Base-by-base conservation (phyloP, 2,797 vertebrate species). In the Pantherophis alleghaniensis region DNA sequence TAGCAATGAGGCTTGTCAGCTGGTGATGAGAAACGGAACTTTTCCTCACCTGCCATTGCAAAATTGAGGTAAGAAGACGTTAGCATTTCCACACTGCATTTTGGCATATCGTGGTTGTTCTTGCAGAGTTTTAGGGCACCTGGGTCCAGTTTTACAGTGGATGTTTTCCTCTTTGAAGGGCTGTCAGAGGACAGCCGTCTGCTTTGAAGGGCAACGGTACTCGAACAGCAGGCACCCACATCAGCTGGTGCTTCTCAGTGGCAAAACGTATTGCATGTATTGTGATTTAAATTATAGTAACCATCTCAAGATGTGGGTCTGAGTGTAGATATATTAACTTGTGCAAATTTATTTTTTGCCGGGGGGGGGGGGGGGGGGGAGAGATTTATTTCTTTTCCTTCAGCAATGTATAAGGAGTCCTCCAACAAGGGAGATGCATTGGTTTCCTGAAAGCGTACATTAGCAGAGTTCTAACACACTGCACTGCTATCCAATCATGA, bases 11-110 rank as follows among this genome's bases (percentile, higher is more conserved):
- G 37, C 94, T 94, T 92, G 69, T 93, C 91, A 94, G 90, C 12
- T 87, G 91, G 1, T 88, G 10, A 69, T 47, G 79, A 96, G 94
- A 63, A 90, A 59, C 0, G 94, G 94, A 94, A 47, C n/a, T 7
- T 42, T 42, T 63, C 61, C 13, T 90, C 88, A 42, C 74, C 74
- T 83, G 74, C 91, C 56, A 69, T 88, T 94, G 93, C 0, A 0
- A 94, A 96, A 94, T 92, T 93, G 0, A 56, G 18, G 6, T 69
- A 88, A 91, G 94, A 94, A 93, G 94, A 94, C 57, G 94, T 91
- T 89, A 93, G 83, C 93, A 93, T 88, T 95, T 96, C 93, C 95
- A 89, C 96, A 96, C 95, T 96, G 79, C 93, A 69, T 83, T 90
- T 94, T 88, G 69, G 89, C 93, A 89, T 91, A 89, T 88, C 61